These are phyloP conservation scores for Colius striatus DNA, from an alignment of 2,113 vertebrate genomes.

Conservation along the genomic window DNA sequence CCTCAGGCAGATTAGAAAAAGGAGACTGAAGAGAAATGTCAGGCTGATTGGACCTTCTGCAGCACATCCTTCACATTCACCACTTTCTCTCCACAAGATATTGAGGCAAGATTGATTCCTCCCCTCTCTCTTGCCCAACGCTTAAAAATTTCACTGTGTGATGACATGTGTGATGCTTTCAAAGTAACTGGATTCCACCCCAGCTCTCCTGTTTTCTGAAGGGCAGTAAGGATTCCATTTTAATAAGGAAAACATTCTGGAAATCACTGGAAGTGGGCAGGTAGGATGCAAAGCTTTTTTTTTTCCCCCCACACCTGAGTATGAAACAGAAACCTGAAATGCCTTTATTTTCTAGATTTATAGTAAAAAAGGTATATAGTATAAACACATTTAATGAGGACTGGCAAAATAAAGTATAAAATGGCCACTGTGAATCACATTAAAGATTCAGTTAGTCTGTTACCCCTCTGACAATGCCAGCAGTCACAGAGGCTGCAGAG, in stretches of 20 bases:
- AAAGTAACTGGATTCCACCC: not conserved
- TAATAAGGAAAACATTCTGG: not conserved
- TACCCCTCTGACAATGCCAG: not conserved
- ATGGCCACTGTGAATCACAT: not conserved
- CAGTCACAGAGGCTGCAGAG: not conserved
- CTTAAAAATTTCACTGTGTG: not conserved
- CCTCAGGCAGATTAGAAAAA: not conserved
- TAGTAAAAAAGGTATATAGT: not conserved
- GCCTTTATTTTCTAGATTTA: not conserved
- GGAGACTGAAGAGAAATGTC: not conserved
- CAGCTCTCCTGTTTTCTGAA: not conserved
- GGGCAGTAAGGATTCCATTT: not conserved
- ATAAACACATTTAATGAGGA: not conserved
- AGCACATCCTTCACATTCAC: not conserved
- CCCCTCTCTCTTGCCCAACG: not conserved
- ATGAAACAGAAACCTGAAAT: not conserved
- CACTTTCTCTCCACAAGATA: not conserved
- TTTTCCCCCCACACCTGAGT: not conserved
- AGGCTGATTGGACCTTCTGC: not conserved
- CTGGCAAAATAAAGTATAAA: not conserved
- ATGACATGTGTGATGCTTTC: not conserved
- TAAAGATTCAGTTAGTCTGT: not conserved
- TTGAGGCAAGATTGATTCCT: not conserved
- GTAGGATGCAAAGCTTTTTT: not conserved
- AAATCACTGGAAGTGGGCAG: not conserved